Evolutionary conservation across 2,888 invertebrate genomes (phyloP).

Genomic region (Anthrax anthrax): DNA sequence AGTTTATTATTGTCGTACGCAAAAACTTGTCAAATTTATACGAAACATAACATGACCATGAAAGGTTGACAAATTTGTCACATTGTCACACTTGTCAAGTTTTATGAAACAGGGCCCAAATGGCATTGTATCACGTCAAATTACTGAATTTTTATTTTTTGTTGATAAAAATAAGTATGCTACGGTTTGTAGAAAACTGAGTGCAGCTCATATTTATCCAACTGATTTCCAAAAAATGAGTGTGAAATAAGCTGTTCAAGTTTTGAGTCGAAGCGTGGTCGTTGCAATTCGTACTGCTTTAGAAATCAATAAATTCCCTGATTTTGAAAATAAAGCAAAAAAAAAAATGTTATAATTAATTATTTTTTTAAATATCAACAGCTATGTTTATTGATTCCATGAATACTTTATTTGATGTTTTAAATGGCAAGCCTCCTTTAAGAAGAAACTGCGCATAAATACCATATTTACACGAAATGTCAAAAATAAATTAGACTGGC

Average conservation of each 20-base stretch:
- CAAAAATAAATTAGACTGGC: too few relatives aligned
- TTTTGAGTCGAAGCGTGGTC: not conserved
- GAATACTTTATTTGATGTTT: constrained; percentile 1
- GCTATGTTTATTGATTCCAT: constrained; percentile 3
- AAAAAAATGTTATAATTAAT: too few relatives aligned
- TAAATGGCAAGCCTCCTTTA: constrained; percentile 1
- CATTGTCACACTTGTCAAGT: too few relatives aligned
- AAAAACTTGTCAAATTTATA: too few relatives aligned
- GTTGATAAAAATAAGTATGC: not conserved
- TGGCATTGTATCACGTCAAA: constrained; percentile 2
- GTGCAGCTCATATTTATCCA: constrained; percentile 9
- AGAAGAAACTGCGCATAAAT: too few relatives aligned
- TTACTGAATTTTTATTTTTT: constrained; percentile 5
- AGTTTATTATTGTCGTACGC: too few relatives aligned
- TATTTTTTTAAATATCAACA: too few relatives aligned
- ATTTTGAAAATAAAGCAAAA: not conserved
- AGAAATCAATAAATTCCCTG: constrained; percentile 3
- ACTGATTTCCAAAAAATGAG: constrained; percentile 7
- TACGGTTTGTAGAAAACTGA: constrained; percentile 6
- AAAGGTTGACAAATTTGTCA: too few relatives aligned
- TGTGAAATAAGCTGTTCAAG: not conserved
- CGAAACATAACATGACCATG: too few relatives aligned
- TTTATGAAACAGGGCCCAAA: too few relatives aligned
- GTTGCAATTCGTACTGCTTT: constrained; percentile 1
- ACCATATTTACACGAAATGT: too few relatives aligned